A percentile compares a stretch with the other conserved stretches of the same genome.
phyloP scores from a whole-genome alignment of 2,797 vertebrate genomes.

The Chaetodon trifasciatus region DNA sequence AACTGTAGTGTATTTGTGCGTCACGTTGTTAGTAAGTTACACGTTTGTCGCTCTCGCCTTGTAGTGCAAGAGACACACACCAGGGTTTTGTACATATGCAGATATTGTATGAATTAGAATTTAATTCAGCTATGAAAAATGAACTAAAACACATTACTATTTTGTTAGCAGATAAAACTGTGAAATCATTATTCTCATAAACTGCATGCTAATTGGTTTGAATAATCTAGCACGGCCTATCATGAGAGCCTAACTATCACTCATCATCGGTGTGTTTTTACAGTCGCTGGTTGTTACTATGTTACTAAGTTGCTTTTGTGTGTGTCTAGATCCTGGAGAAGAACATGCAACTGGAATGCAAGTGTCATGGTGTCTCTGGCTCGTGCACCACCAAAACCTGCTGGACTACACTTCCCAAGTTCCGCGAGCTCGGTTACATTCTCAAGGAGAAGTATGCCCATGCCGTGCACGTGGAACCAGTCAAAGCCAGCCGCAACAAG shows the following conservation, averaged over 20 bases:
- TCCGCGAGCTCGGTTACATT: slow-evolving; percentile 96
- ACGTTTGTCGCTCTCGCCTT: slow-evolving; percentile 26
- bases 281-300: slow-evolving; percentile 13
- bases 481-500: slow-evolving; percentile 95
- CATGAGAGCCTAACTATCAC: slow-evolving; percentile 1
- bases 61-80: slow-evolving; percentile 10
- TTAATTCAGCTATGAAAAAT: neutral
- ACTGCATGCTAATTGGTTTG: neutral
- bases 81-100: neutral
- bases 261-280: slow-evolving; percentile 25
- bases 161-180: neutral
- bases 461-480: slow-evolving; percentile 94
- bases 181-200: slow-evolving; percentile 6
- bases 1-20: slow-evolving; percentile 46
- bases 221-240: neutral
- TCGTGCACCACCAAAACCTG: slow-evolving; percentile 99
- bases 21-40: slow-evolving; percentile 53
- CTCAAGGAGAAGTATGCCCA: slow-evolving; percentile 97
- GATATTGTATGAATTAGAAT: neutral
- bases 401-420: slow-evolving; percentile 98
- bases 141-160: neutral
- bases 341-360: slow-evolving; percentile 97
- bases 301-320: slow-evolving; percentile 52
- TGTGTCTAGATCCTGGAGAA: slow-evolving; percentile 91
- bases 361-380: slow-evolving; percentile 97